Conservation (phyloP, 2,888 invertebrate genomes). For the Therioaphis trifolii region DNA sequence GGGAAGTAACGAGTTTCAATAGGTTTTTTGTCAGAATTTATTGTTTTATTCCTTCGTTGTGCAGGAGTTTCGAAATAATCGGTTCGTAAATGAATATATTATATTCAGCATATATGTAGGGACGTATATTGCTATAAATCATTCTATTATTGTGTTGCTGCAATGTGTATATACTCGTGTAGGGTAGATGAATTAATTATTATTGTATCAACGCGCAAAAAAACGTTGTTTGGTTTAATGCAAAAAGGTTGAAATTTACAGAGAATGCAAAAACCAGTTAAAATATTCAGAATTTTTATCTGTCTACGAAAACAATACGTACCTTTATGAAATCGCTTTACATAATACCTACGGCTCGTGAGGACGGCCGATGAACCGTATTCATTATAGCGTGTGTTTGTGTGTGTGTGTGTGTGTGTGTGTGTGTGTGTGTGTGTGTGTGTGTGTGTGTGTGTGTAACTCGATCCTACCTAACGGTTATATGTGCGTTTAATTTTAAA, state of each 20-base stretch:
- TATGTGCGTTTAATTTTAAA: not conserved
- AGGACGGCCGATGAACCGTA: too few species aligned
- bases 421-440: not conserved
- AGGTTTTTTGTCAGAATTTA: too few species aligned
- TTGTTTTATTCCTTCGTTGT: not conserved
- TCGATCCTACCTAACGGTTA: not conserved
- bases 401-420: not conserved
- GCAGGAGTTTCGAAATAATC: constrained; percentile 30
- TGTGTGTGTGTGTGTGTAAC: not conserved
- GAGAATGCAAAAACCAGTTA: constrained; percentile 25
- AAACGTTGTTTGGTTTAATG: constrained; percentile 17
- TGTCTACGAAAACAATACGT: constrained; percentile 25
- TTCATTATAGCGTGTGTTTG: too few species aligned
- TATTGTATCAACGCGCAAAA: not conserved
- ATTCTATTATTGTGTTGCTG: constrained; percentile 31
- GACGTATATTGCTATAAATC: constrained; percentile 38
- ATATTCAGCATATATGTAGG: not conserved
- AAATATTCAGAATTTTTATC: not conserved
- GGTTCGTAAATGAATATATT: constrained; percentile 34
- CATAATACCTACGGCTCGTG: too few species aligned
- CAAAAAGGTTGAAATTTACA: constrained; percentile 2
- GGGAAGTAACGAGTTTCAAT: too few species aligned
- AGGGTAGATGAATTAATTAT: constrained; percentile 33
- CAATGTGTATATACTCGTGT: not conserved
- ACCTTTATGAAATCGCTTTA: not conserved